Evolutionary conservation across 2,113 vertebrate genomes (phyloP), one percentile per base, ranked within the genome.

Genomic region (Osmerus eperlanus): DNA sequence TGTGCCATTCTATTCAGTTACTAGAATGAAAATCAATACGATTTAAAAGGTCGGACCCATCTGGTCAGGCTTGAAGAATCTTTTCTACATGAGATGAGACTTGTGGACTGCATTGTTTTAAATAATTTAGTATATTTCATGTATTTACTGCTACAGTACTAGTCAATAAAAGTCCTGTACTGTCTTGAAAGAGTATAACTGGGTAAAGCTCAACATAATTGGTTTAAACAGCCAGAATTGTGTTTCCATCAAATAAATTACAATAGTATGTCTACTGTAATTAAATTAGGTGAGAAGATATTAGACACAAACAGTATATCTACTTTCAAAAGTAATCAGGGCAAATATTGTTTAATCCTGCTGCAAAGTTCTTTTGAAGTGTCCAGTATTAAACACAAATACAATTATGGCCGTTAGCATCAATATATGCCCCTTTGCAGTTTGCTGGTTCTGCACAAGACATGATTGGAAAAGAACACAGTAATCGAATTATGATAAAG

Each of bases 271-370:
- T 2, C 25, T 28, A 89, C 89, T 87, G 86, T 78, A 75, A 90
- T 90, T 89, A 87, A 85, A 84, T 82, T 88, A 89, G 88, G 87
- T 88, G 84, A 81, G 61, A 15, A 21, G 18, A n/a, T 32, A 29
- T 64, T 41, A 64, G 16, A 0, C 0, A 2, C 62, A 25, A 62
- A 12, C 8, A 23, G 28, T 56, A n/a, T 18, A 32, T 41, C 29
- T 12, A 64, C n/a, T 56, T 56, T 32, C 41, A 9, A 47, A 11
- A 47, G 29, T 64, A 29, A 11, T 4, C 14, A 13, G 11, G 19
- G 2, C 7, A 62, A 15, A 62, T 28, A 62, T 29, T 15, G 23
- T 25, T 2, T 15, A 62, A 15, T 15, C 28, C 28, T 25, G 60
- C 4, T 18, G 5, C 60, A 62, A 62, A 62, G 13, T n/a, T 15